Evolutionary conservation across 2,797 vertebrate genomes (phyloP).

Genomic region (Chelmon rostratus): DNA sequence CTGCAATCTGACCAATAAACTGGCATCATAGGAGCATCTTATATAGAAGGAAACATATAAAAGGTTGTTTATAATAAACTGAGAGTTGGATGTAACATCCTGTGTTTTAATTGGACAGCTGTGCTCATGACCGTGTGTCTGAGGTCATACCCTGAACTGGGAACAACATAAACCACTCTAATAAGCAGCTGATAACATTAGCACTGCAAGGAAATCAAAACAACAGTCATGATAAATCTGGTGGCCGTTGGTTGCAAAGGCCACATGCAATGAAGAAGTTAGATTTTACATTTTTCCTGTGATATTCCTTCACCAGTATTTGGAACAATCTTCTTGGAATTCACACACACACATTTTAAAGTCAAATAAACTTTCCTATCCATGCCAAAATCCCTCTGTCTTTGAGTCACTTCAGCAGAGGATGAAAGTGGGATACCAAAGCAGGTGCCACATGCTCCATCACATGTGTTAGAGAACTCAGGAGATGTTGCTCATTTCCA

Average conservation of each 20-base stretch:
- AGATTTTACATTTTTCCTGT: background rate
- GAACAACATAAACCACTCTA: slow-evolving; percentile 37
- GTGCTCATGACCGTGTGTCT: slow-evolving; percentile 19
- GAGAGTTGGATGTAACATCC: slow-evolving; percentile 7
- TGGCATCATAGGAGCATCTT: background rate
- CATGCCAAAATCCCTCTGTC: slow-evolving; percentile 21
- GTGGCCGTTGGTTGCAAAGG: slow-evolving; percentile 8
- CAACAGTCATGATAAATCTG: slow-evolving; percentile 9
- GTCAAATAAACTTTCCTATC: slow-evolving; percentile 37
- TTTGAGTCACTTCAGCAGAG: slow-evolving; percentile 46
- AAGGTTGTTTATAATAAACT: slow-evolving; percentile 16
- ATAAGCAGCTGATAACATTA: slow-evolving; percentile 39
- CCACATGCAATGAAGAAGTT: background rate
- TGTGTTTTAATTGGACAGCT: slow-evolving; percentile 36
- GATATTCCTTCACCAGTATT: background rate
- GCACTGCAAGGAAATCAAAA: slow-evolving; percentile 30
- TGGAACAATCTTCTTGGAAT: slow-evolving; percentile 4
- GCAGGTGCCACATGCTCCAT: slow-evolving; percentile 73
- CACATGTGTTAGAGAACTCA: slow-evolving; percentile 80
- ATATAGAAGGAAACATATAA: slow-evolving; percentile 7
- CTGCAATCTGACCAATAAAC: slow-evolving; percentile 1
- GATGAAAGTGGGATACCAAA: slow-evolving; percentile 57
- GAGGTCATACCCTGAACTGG: slow-evolving; percentile 9
- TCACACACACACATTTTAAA: slow-evolving; percentile 15
- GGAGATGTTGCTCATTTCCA: slow-evolving; percentile 65